These are phyloP conservation scores for Enhydra lutris DNA, from an alignment of 2,113 vertebrate genomes.

Conservation along the genomic window DNA sequence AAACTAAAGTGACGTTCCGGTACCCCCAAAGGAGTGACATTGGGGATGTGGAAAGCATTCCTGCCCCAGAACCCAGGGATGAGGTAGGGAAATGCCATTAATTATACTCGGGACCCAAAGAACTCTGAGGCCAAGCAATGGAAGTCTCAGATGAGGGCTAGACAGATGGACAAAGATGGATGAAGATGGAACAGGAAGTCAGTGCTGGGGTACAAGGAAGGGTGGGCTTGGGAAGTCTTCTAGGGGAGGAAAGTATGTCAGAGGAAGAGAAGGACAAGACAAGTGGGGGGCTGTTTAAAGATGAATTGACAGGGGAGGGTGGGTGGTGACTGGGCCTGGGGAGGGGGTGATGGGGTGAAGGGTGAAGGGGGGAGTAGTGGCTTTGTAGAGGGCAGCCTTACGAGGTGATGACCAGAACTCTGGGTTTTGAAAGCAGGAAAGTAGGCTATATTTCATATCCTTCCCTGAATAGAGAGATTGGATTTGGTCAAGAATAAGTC, in stretches of 20 bases:
- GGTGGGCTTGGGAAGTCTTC: not conserved
- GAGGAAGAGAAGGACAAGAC: not conserved
- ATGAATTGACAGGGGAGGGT: not conserved
- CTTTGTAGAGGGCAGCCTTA: not conserved
- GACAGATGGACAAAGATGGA: not conserved
- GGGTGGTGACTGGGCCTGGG: not conserved
- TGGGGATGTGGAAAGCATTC: not conserved
- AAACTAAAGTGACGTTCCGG: not conserved
- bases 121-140: not conserved
- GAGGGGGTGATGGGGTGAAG: not conserved
- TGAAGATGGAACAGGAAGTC: not conserved
- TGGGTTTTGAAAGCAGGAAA: not conserved
- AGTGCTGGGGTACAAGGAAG: not conserved
- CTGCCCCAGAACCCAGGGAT: not conserved
- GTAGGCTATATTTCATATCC: slow-evolving; percentile 52
- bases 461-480: slow-evolving; percentile 53
- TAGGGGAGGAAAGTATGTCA: not conserved
- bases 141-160: not conserved
- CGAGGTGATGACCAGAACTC: not conserved
- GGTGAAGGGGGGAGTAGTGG: not conserved
- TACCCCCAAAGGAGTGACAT: not conserved
- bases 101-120: not conserved
- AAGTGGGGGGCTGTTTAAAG: not conserved
- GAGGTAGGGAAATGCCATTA: not conserved
- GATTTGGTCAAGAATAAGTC: slow-evolving; percentile 62